Base-by-base conservation (phyloP, 1,140 invertebrate genomes). In the Drosophila pachea region DNA sequence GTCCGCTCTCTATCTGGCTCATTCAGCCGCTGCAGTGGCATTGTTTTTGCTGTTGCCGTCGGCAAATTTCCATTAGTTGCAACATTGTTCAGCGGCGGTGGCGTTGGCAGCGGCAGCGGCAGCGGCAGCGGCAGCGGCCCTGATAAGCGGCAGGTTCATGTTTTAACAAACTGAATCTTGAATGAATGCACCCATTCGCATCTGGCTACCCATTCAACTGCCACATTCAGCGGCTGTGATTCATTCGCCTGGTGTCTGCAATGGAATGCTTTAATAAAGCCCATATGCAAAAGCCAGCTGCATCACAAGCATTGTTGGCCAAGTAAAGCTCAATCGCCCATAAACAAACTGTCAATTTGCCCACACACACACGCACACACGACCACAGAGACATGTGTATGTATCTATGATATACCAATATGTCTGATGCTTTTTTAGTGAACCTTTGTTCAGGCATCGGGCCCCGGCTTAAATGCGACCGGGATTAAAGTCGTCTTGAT, bases 51-150 rank as follows among this genome's bases (percentile, higher is more conserved):
- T 12, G 45, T 31, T 29, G 63, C 36, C 52, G 42, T 36, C 64
- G 12, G 40, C 40, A 14, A 59, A 55, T 69, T 64, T 64, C 67
- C 67, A 64, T 69, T 69, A 63, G 66, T 63, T 56, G 60, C 8
- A n/a, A 43, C 60, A 68, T 68, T 68, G 60, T 64, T 63, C 54
- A 45, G 54, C 50, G n/a, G n/a, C n/a, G n/a, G n/a, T n/a, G n/a
- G n/a, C n/a, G n/a, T n/a, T n/a, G n/a, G n/a, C n/a, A n/a, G n/a
- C n/a, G n/a, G n/a, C n/a, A n/a, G n/a, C n/a, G 42, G 49, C 52
- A 55, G 66, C 35, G 22, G 22, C 22, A 22, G 22, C 22, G 1
- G 22, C 22, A 42, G 49, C 52, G 42, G 66, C 35, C 29, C 49
- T 55, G 66, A 68, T 64, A 69, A 69, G 60, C 67, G 55, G 43